phyloP scores from a whole-genome alignment of 2,113 vertebrate species.

The Brachirus orientalis region DNA sequence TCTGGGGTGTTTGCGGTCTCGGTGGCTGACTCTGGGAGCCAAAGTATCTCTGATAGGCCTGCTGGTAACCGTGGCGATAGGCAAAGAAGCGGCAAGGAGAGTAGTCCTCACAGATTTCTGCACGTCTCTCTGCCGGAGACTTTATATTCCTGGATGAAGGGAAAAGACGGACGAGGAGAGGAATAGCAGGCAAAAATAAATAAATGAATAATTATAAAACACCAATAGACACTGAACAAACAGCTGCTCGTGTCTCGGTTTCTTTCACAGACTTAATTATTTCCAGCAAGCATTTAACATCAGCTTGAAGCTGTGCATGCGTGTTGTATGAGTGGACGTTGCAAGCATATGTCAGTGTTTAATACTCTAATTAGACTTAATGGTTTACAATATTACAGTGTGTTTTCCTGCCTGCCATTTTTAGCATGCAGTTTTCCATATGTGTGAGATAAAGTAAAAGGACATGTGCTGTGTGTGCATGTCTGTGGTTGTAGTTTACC shows the following conservation, averaged over 20 bases:
- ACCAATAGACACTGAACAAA: not conserved
- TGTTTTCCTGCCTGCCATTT: not conserved
- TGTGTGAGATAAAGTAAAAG: not conserved
- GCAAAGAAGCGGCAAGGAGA: constrained; percentile 85
- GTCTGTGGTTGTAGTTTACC: constrained; percentile 45
- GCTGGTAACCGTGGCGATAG: constrained; percentile 75
- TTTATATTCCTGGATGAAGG: constrained; percentile 79
- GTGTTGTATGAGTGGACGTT: not conserved
- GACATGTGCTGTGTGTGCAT: not conserved
- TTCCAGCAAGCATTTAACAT: too few species aligned
- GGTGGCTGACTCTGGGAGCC: constrained; percentile 43
- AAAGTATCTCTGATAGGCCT: constrained; percentile 88
- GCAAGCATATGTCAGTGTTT: constrained; percentile 18
- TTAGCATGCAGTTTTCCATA: constrained; percentile 3
- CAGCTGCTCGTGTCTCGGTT: not conserved
- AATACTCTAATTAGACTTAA: constrained; percentile 14
- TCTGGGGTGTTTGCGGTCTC: not conserved
- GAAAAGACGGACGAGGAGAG: not conserved
- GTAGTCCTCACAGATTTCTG: constrained; percentile 91
- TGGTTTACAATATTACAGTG: not conserved
- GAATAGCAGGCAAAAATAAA: not conserved
- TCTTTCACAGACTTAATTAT: not conserved
- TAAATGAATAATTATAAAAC: not conserved
- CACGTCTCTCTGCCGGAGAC: constrained; percentile 78
- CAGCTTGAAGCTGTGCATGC: too few species aligned